phyloP scores from a whole-genome alignment of 2,113 vertebrate species.

The Centropus bengalensis region DNA sequence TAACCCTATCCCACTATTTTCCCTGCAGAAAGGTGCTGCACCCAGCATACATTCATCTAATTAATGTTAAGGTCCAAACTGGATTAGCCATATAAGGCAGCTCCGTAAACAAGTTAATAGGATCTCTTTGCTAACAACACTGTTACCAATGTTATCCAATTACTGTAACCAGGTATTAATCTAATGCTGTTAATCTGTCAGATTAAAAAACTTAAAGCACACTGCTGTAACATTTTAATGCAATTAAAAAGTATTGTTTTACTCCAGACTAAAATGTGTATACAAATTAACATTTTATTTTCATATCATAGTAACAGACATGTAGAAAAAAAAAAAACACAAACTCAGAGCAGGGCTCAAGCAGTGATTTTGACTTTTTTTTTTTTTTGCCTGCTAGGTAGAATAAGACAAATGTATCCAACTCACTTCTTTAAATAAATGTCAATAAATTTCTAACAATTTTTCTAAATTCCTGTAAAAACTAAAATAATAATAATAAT shows the following conservation, averaged over 20 bases:
- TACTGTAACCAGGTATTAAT: constrained; percentile 72
- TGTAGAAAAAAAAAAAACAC: not conserved
- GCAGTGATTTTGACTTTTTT: not conserved
- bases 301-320: not conserved
- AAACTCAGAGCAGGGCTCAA: not conserved
- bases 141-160: constrained; percentile 65
- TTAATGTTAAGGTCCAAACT: constrained; percentile 63
- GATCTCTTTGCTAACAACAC: constrained; percentile 55
- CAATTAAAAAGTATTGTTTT: constrained; percentile 8
- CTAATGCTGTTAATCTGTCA: constrained; percentile 64
- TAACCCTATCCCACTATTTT: not conserved
- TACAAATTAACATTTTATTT: constrained; percentile 24
- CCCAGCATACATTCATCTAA: constrained; percentile 60
- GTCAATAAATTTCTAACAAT: not conserved
- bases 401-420: not conserved
- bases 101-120: constrained; percentile 62
- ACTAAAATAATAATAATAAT: not conserved
- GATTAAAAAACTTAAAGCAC: constrained; percentile 44
- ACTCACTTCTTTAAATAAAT: not conserved
- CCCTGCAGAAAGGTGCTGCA: constrained; percentile 33
- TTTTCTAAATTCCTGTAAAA: not conserved
- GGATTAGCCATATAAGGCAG: constrained; percentile 72
- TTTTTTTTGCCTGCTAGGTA: not conserved
- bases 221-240: constrained; percentile 38
- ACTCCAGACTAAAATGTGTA: not conserved